phyloP scores from a whole-genome alignment of 2,888 invertebrate genomes.

The Sinopyrophorus schimmeli region DNA sequence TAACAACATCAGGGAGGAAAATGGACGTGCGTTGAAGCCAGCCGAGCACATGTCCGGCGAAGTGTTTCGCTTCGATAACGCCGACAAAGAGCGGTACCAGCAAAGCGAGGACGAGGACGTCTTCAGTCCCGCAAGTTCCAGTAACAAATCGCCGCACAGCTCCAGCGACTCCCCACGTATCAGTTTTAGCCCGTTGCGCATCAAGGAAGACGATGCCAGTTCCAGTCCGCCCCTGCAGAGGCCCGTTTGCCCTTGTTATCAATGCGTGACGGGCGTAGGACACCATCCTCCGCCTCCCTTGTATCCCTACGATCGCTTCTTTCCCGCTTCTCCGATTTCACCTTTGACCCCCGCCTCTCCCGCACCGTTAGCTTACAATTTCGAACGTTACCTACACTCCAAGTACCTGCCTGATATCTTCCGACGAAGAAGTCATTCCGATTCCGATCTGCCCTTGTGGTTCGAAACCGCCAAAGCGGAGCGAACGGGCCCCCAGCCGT shows the following conservation, averaged over 20 bases:
- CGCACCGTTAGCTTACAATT: conserved; percentile 60
- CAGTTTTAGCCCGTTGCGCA: conserved; percentile 60
- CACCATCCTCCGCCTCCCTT: conserved; percentile 51
- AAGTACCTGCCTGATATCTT: conserved; percentile 67
- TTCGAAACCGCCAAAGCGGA: conserved; percentile 56
- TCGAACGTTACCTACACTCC: conserved; percentile 66
- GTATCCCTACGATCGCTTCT: conserved; percentile 57
- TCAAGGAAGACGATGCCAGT: conserved; percentile 58
- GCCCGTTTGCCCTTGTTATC: conserved; percentile 51
- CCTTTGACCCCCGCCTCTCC: conserved; percentile 61
- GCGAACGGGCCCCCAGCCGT: conserved; percentile 49
- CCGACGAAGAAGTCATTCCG: conserved; percentile 66
- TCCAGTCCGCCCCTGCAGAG: conserved; percentile 50
- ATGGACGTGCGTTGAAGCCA: conserved; percentile 43
- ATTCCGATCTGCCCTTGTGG: conserved; percentile 66
- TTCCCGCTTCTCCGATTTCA: conserved; percentile 62
- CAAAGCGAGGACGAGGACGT: conserved; percentile 63
- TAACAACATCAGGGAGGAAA: conserved; percentile 47
- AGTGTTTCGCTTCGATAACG: conserved; percentile 59
- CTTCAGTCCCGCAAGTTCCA: conserved; percentile 62
- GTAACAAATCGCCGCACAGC: conserved; percentile 61
- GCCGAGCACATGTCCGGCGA: conserved; percentile 53
- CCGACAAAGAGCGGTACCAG: conserved; percentile 48
- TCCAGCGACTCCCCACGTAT: conserved; percentile 60
- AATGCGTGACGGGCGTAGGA: conserved; percentile 51